phyloP scores from a whole-genome alignment of 2,797 vertebrate species.

The Oreortyx pictus region DNA sequence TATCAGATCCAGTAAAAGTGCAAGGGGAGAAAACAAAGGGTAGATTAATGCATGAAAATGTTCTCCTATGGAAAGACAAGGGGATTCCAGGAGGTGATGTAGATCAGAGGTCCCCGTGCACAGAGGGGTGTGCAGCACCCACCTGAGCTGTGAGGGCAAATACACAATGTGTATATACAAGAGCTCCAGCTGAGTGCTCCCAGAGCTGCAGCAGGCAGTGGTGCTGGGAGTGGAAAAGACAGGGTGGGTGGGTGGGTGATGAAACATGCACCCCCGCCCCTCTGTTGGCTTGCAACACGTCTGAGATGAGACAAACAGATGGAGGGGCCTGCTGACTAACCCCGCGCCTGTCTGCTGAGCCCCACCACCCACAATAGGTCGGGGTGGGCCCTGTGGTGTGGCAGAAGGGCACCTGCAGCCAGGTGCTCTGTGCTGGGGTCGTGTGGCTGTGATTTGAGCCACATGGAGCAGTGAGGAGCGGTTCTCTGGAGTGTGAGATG shows the following conservation, averaged over 20 bases:
- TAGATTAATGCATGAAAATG: not conserved
- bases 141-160: too few relatives aligned
- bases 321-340: slow-evolving; percentile 29
- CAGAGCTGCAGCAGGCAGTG: not conserved
- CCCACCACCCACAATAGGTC: not conserved
- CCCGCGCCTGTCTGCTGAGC: not conserved
- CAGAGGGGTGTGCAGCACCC: too few relatives aligned
- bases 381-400: not conserved
- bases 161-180: not conserved
- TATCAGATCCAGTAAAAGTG: not conserved
- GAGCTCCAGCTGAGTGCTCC: not conserved
- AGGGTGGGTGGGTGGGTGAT: slow-evolving; percentile 16
- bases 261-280: slow-evolving; percentile 25
- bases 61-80: not conserved
- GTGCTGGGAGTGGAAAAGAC: not conserved
- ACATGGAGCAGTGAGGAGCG: not conserved
- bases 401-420: not conserved
- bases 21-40: not conserved
- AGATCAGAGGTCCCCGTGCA: not conserved
- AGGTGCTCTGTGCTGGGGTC: not conserved
- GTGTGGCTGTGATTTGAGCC: not conserved
- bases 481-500: not conserved
- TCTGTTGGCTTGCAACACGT: slow-evolving; percentile 14
- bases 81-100: not conserved
- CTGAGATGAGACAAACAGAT: slow-evolving; percentile 43